These are phyloP conservation scores for Gryllus longicercus DNA, from an alignment of 2,888 invertebrate genomes.

Conservation along the genomic window DNA sequence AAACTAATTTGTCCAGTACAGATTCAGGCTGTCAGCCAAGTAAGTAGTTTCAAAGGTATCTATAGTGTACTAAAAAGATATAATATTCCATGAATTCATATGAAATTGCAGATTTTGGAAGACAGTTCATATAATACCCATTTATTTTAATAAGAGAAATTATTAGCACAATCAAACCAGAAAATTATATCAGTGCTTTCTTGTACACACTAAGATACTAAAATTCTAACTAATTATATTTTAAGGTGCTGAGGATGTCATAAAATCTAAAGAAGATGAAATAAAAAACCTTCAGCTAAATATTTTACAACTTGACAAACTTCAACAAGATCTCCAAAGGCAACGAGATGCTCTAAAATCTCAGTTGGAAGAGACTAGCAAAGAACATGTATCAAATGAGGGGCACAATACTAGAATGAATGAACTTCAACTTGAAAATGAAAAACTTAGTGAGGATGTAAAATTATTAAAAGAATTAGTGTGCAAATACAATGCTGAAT, in stretches of 20 bases:
- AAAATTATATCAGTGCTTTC: background rate
- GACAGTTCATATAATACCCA: too few species aligned
- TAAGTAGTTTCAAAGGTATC: slow-evolving; percentile 17
- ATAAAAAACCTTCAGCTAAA: background rate
- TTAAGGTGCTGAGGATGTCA: slow-evolving; percentile 24
- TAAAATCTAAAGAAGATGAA: slow-evolving; percentile 1
- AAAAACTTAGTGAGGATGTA: slow-evolving; percentile 62
- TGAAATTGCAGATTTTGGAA: background rate
- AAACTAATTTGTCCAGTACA: slow-evolving; percentile 27
- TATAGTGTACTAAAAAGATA: background rate
- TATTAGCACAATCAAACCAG: background rate
- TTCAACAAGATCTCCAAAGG: slow-evolving; percentile 24
- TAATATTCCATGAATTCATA: background rate
- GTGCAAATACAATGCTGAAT: slow-evolving; percentile 71
- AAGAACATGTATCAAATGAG: background rate
- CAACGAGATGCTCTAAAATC: slow-evolving; percentile 23
- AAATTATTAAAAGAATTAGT: slow-evolving; percentile 72
- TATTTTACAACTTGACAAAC: slow-evolving; percentile 24
- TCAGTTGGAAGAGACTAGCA: slow-evolving; percentile 18
- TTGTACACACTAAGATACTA: background rate
- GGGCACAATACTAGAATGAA: background rate
- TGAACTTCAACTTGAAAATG: slow-evolving; percentile 49
- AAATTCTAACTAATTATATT: slow-evolving; percentile 4
- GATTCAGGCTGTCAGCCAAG: slow-evolving; percentile 33
- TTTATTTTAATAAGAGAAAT: background rate